phyloP scores from a whole-genome alignment of 2,797 vertebrate genomes.

The Schizopygopsis pylzovi region DNA sequence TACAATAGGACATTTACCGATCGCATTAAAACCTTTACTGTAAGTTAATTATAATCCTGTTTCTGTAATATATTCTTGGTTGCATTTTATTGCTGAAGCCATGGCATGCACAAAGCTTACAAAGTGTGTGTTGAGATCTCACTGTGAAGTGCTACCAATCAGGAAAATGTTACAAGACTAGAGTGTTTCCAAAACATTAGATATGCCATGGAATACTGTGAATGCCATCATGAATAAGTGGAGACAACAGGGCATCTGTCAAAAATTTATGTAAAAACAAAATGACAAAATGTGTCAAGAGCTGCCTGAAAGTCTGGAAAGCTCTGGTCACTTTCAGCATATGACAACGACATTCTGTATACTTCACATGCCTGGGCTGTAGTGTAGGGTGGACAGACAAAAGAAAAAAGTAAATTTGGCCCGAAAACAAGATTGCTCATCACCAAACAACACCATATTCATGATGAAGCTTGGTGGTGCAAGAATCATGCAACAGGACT shows the following conservation, averaged over 20 bases:
- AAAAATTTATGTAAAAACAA: neutral
- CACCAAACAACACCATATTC: neutral
- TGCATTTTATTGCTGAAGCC: neutral
- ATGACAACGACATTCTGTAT: neutral
- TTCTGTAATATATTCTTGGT: neutral
- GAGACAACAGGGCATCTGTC: neutral
- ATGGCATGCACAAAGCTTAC: neutral
- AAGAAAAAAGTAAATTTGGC: neutral
- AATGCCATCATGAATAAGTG: neutral
- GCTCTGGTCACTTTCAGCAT: neutral
- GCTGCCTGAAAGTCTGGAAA: neutral
- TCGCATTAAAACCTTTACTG: no score
- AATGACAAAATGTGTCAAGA: neutral
- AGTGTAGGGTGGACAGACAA: no score
- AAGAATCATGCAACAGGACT: neutral
- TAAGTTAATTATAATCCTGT: no score
- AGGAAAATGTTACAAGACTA: neutral
- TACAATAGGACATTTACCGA: no score
- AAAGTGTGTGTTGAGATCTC: neutral
- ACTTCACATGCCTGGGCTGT: no score
- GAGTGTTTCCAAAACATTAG: neutral
- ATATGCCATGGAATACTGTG: neutral
- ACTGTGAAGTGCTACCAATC: neutral
- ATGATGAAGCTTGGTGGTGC: neutral
- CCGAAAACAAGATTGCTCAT: neutral